Percentiles rank a stretch among this genome's conserved stretches.
Evolutionary conservation across 2,888 invertebrate genomes (phyloP).

Genomic region (Eledona agricola): DNA sequence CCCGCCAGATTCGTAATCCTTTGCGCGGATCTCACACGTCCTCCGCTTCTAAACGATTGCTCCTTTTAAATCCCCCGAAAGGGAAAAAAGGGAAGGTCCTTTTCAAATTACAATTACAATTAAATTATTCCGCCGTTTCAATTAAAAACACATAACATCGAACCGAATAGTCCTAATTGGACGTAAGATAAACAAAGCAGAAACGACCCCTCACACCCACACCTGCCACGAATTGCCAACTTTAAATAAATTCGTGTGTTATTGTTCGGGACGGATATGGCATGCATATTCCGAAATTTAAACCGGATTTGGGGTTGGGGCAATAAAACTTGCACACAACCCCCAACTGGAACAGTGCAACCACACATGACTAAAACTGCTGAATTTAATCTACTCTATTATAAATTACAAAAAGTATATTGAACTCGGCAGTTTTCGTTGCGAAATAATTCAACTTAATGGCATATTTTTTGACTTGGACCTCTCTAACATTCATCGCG

Average conservation of each 20-base stretch:
- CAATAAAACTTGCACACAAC: no score
- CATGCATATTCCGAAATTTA: conserved; percentile 9
- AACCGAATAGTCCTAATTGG: conserved; percentile 43
- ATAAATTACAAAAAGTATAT: no score
- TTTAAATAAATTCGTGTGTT: conserved; percentile 23
- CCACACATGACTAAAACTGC: no score
- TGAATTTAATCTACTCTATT: no score
- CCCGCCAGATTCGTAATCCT: no score
- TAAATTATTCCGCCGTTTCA: conserved; percentile 51
- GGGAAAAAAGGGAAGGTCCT: conserved; percentile 40
- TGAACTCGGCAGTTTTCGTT: no score
- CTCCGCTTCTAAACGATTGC: conserved; percentile 51
- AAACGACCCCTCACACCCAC: conserved; percentile 38
- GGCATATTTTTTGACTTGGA: no score
- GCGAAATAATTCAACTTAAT: no score
- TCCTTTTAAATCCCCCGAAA: conserved; percentile 42
- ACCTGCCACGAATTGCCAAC: conserved; percentile 35
- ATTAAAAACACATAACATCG: conserved; percentile 51
- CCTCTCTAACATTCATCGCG: no score
- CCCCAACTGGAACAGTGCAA: no score
- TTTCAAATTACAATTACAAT: conserved; percentile 48
- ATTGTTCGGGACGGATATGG: conserved; percentile 16
- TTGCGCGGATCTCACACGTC: no score
- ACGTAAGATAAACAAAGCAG: conserved; percentile 44
- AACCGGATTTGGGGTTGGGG: no score